A percentile compares a stretch with the other conserved stretches of the same genome.
Evolutionary conservation across 2,888 invertebrate genomes (phyloP).

Genomic region (Yponomeuta plumbellus): DNA sequence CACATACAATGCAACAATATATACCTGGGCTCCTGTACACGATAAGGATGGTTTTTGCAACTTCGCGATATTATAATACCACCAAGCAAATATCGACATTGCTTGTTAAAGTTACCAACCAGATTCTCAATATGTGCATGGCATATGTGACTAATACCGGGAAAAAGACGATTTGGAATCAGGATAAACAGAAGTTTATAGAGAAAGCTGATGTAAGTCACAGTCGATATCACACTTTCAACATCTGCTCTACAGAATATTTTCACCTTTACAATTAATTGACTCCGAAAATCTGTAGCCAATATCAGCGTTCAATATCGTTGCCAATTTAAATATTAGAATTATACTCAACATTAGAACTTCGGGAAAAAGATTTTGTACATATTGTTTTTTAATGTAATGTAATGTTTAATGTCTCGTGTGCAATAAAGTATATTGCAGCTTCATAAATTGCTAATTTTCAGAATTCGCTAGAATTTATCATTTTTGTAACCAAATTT

Average conservation of each 20-base stretch:
- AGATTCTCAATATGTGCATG: slow-evolving; percentile 89
- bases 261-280: no score
- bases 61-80: slow-evolving; percentile 88
- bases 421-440: neutral
- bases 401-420: no score
- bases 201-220: slow-evolving; percentile 79
- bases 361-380: no score
- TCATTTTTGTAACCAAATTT: no score
- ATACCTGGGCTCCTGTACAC: slow-evolving; percentile 87
- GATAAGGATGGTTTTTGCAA: slow-evolving; percentile 88
- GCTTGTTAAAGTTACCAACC: slow-evolving; percentile 91
- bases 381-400: no score
- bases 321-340: no score
- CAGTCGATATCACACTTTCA: neutral
- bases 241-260: no score
- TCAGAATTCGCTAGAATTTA: no score
- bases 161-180: slow-evolving; percentile 85
- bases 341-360: no score
- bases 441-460: no score
- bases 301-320: no score
- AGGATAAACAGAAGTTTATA: slow-evolving; percentile 81
- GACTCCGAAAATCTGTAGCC: no score
- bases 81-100: slow-evolving; percentile 87
- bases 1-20: slow-evolving; percentile 80
- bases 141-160: slow-evolving; percentile 83